Evolutionary conservation across 1,140 invertebrate genomes (phyloP), one percentile per base, ranked within the genome.

Genomic region (Eupristina koningsbergeri): DNA sequence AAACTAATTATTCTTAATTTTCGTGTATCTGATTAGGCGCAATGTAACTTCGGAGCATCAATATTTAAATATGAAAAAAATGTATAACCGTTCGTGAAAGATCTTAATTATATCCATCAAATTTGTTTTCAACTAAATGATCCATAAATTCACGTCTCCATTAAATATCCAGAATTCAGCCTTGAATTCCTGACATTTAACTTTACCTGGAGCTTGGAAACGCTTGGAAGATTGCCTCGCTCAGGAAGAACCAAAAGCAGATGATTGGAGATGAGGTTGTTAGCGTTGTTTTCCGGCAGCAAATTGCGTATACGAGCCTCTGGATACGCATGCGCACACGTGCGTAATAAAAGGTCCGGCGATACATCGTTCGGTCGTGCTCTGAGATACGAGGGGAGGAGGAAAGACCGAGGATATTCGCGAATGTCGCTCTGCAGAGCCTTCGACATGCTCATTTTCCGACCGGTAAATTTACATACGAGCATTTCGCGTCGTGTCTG

Each of bases 401-500:
- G 29, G 53, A n/a, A n/a, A n/a, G n/a, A 31, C 41, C 45, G 26
- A 58, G 53, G 53, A 77, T 50, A 67, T 67, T 64, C 61, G 76
- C n/a, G 71, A 74, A 75, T 67, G n/a, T 34, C 63, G 63, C 53
- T 58, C 87, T 87, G 75, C 82, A 74, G 36, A 79, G 86, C 86
- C 71, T 87, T 87, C 85, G 89, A 88, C 89, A 88, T 86, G 88
- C 86, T 90, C 87, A 89, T 90, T 90, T 90, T 89, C 89, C 89
- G 86, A 88, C 89, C 87, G 88, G 89, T 89, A 88, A 89, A 89
- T 90, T 90, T 90, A 89, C 89, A 90, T 90, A 90, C 88, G 39
- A 26, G 29, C 69, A 73, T 45, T 45, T 45, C 69, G 69, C 69
- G 53, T 22, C 53, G 53, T 58, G 53, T 13, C 53, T 26, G 22